Base-by-base conservation (phyloP, 2,888 invertebrate genomes). In the Eurois occulta region DNA sequence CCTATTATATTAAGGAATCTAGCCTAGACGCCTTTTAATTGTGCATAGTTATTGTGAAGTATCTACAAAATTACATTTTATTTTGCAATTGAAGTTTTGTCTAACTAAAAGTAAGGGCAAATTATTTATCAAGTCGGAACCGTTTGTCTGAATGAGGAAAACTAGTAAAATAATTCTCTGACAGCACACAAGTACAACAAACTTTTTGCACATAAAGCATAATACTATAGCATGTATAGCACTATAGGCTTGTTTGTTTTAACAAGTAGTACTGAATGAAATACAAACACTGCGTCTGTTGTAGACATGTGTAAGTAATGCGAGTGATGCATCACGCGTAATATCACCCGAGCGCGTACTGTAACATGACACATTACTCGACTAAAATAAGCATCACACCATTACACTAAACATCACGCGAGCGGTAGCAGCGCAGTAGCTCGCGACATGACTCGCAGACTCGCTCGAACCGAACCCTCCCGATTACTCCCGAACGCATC, bases 111-210 rank as follows among this genome's bases (percentile, higher is more conserved):
- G 11, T n/a, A 35, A 35, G 10, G 13, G 24, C 5, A 43, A 21
- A 43, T 35, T 18, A 43, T 35, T 28, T 38, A 55, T 16, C 28
- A 46, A 67, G 28, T 38, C 28, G 16, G 41, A 76, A 55, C 43
- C 28, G 41, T 4, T 28, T n/a, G 16, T 77, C 7, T 5, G 0
- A 4, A 70, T 6, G 18, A 78, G 64, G 78, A 81, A 65, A 78
- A 73, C 16, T 46, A 16, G 28, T n/a, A 38, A 55, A 65, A 55
- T 65, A 64, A 32, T 28, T 81, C 16, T 16, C 24, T 18, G 46
- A 32, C 35, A n/a, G 21, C 38, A 70, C 2, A 28, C 28, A 69
- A 69, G 13, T 24, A 38, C 64, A 64, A 41, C 64, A 7, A 65
- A 72, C 8, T 48, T 28, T 43, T 74, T 52, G 24, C 8, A 74